Evolutionary conservation across 2,888 invertebrate genomes (phyloP), one percentile per base, ranked within the genome.

Genomic region (Yponomeuta malinellus): DNA sequence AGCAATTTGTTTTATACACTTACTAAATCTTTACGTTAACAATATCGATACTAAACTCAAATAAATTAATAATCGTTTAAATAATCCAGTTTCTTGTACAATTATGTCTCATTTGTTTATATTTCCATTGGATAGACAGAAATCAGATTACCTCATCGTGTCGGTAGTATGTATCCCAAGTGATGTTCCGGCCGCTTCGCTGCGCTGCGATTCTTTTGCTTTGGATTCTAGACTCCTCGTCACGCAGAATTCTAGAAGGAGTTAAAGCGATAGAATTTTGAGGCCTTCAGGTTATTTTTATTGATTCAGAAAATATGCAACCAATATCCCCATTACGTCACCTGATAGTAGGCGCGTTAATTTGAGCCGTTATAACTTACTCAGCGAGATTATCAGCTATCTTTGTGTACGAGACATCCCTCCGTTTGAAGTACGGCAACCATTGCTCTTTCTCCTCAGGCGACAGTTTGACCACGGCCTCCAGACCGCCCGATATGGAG

Each of bases 301-400:
- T 43, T 43, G 43, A 43, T 43, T 43, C 43, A 43, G 43, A 8
- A 43, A 43, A 6, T 43, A 43, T 3, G 43, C 43, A 43, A 43
- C 43, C 8, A 15, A 52, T 29, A 69, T 2, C 29, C 48, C 2
- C 48, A 31, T 52, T 52, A n/a, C 69, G 29, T 52, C 8, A 43
- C 9, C 5, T 43, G 43, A 43, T 43, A 43, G 6, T 43, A 43
- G 43, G 9, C 43, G 43, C 43, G 43, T 43, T 8, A 8, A 1
- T 5, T 43, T 70, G 70, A 73, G 31, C 1, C 2, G 15, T 23
- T 12, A 10, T 12, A 63, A 78, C 87, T 82, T 78, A 90, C 90
- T 82, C 79, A 8, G 89, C 89, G 29, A 90, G 82, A 73, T 90
- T 89, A 52, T 88, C 83, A 43, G 82, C 84, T 5, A 90, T 77